A percentile compares a stretch with the other conserved stretches of the same genome.
These are phyloP conservation scores for Perizoma affinitatum DNA, from an alignment of 2,888 invertebrate genomes.

Conservation along the genomic window DNA sequence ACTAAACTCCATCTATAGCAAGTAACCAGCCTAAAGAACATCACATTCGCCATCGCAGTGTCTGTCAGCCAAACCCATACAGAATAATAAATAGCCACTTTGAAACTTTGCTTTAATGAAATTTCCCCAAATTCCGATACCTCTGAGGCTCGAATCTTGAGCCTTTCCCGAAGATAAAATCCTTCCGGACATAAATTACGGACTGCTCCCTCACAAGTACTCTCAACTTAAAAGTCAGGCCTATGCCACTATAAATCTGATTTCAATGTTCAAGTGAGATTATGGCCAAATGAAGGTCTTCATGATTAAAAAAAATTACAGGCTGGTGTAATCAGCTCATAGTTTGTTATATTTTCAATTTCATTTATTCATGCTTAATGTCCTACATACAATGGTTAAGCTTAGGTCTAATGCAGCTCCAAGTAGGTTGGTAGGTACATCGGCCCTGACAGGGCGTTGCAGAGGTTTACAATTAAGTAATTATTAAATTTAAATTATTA, in stretches of 20 bases:
- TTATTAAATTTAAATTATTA: no score
- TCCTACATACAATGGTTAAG: no score
- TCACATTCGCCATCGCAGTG: constrained; percentile 1
- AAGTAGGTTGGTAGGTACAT: no score
- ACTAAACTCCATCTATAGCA: no score
- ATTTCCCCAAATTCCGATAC: constrained; percentile 33
- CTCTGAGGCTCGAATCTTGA: constrained; percentile 18
- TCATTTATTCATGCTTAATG: no score
- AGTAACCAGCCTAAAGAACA: no score
- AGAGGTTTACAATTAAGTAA: no score
- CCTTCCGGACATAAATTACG: constrained; percentile 45
- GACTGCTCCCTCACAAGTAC: constrained; percentile 26
- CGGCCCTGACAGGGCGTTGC: no score
- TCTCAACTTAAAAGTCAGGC: neutral
- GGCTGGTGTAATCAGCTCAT: neutral
- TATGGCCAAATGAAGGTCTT: neutral
- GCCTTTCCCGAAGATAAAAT: constrained; percentile 36
- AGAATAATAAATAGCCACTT: constrained; percentile 32
- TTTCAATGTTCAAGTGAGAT: neutral
- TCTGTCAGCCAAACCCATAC: constrained; percentile 25
- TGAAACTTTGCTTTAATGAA: constrained; percentile 30
- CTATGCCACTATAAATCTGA: constrained; percentile 7
- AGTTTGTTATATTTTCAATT: no score
- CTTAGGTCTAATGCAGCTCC: no score
- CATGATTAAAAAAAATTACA: neutral